phyloP scores from a whole-genome alignment of 2,797 vertebrate species.

The Heterohyrax brucei region DNA sequence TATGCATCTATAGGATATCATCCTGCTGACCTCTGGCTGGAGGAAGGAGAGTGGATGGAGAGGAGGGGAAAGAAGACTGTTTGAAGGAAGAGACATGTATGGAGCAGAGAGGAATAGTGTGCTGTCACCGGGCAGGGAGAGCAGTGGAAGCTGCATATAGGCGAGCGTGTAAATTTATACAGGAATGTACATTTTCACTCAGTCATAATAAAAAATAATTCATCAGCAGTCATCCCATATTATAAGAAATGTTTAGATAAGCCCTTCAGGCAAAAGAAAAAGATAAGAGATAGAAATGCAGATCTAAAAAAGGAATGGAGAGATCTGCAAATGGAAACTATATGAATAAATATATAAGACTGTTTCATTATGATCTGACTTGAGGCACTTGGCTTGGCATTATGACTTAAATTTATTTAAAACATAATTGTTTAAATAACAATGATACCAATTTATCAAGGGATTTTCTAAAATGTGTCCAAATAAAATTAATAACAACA shows the following conservation, averaged over 20 bases:
- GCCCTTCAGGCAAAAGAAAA: background rate
- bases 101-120: no score
- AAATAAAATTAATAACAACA: background rate
- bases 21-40: no score
- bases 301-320: background rate
- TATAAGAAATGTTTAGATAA: constrained; percentile 27
- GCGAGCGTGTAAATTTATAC: no score
- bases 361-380: background rate
- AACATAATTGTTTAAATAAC: constrained; percentile 16
- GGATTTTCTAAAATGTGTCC: background rate
- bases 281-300: background rate
- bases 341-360: background rate
- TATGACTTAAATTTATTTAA: constrained; percentile 3
- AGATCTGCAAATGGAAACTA: background rate
- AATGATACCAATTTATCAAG: background rate
- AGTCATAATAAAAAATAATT: background rate
- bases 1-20: no score
- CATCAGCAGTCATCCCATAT: background rate
- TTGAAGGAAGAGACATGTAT: no score
- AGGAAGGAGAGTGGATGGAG: no score
- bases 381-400: background rate
- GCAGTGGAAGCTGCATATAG: no score
- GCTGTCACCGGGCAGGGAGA: no score
- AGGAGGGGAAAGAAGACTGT: no score
- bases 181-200: no score